Percentiles rank a stretch among this genome's conserved stretches.
phyloP scores from a whole-genome alignment of 2,888 invertebrate genomes.

The Heterodera filipjevi region DNA sequence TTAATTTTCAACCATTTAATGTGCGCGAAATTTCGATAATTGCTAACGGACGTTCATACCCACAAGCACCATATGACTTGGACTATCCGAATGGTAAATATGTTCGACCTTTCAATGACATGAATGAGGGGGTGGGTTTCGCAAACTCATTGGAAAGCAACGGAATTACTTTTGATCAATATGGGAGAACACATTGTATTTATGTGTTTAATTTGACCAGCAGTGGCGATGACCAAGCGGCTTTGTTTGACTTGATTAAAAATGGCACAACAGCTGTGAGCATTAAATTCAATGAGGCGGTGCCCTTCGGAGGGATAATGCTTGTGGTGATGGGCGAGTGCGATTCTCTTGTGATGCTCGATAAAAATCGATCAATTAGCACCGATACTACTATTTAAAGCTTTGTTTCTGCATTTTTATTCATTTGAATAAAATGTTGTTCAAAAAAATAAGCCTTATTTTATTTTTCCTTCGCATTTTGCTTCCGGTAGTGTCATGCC shows the following conservation, averaged over 20 bases:
- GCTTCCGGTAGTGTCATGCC: background rate
- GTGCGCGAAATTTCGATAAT: constrained; percentile 9
- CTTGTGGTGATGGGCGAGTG: constrained; percentile 7
- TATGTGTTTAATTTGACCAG: constrained; percentile 29
- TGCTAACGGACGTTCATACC: background rate
- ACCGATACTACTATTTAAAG: constrained; percentile 19
- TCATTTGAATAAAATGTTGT: background rate
- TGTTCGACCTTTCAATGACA: constrained; percentile 15
- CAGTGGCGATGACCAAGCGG: constrained; percentile 20
- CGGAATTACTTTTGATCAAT: constrained; percentile 9
- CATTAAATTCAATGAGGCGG: constrained; percentile 23
- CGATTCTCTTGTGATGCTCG: background rate
- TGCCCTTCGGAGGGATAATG: background rate
- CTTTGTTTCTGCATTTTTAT: background rate
- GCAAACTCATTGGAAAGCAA: constrained; percentile 6
- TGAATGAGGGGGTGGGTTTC: constrained; percentile 7
- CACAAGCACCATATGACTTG: constrained; percentile 14
- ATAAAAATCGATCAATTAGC: constrained; percentile 15
- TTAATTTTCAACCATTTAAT: constrained; percentile 20
- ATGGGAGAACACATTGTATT: background rate
- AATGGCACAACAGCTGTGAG: constrained; percentile 23
- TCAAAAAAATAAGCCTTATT: background rate
- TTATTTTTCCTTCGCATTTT: background rate
- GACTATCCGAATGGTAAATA: constrained; percentile 13
- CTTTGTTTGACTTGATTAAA: constrained; percentile 16